Conservation (phyloP, 2,888 invertebrate genomes). For the Calephelis perditalis region DNA sequence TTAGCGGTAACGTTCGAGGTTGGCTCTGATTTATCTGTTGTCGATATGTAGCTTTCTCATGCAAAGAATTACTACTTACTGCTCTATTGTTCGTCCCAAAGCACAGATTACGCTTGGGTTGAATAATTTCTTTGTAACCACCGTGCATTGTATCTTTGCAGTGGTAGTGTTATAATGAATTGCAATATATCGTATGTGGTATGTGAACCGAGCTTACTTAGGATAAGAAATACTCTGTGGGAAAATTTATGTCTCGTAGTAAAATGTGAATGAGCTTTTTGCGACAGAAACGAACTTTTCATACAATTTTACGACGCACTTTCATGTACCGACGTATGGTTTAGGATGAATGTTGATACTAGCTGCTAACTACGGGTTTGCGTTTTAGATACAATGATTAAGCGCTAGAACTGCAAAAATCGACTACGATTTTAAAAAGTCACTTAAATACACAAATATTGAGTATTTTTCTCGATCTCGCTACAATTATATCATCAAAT, state of each 20-base stretch:
- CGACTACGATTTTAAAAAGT: too few species aligned
- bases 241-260: slow-evolving; percentile 23
- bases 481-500: too few species aligned
- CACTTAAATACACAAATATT: too few species aligned
- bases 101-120: slow-evolving; percentile 49
- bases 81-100: slow-evolving; percentile 68
- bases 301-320: background rate
- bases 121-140: slow-evolving; percentile 61
- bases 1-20: slow-evolving; percentile 46
- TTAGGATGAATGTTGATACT: background rate
- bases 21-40: slow-evolving; percentile 65
- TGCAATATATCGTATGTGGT: slow-evolving; percentile 39
- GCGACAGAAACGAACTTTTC: slow-evolving; percentile 11
- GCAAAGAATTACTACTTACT: slow-evolving; percentile 55
- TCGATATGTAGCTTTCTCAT: slow-evolving; percentile 63
- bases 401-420: too few species aligned
- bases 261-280: slow-evolving; percentile 20
- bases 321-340: too few species aligned
- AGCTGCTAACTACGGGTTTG: too few species aligned
- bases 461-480: too few species aligned
- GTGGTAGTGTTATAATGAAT: slow-evolving; percentile 47
- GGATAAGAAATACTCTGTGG: slow-evolving; percentile 37
- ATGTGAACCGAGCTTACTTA: slow-evolving; percentile 32
- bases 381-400: too few species aligned
- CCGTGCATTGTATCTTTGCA: slow-evolving; percentile 45